A percentile compares a stretch with the other conserved stretches of the same genome.
These are phyloP conservation scores for Stictocephala bisonia DNA, from an alignment of 2,888 invertebrate species.

Conservation along the genomic window DNA sequence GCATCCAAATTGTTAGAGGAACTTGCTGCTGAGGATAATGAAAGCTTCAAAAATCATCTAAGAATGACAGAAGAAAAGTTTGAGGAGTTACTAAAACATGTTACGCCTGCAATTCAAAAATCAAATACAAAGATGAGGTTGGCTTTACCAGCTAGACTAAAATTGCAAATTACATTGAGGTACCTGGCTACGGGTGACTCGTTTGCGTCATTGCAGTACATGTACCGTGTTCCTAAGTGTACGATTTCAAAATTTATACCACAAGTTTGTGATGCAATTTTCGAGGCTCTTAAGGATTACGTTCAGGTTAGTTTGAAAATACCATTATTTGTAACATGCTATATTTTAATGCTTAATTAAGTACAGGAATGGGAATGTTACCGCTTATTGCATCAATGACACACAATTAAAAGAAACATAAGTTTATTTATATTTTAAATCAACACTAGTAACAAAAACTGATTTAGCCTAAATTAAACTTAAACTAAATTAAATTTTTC, in stretches of 20 bases:
- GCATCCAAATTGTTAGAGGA: too few relatives aligned
- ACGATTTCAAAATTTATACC: slow-evolving; percentile 21
- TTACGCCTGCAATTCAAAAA: too few relatives aligned
- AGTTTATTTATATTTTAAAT: slow-evolving; percentile 18
- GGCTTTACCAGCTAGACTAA: too few relatives aligned
- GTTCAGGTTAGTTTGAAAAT: slow-evolving; percentile 30
- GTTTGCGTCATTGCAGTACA: slow-evolving; percentile 10
- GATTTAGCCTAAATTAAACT: not conserved
- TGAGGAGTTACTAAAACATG: too few relatives aligned
- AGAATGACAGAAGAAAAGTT: too few relatives aligned
- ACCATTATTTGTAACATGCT: slow-evolving; percentile 17
- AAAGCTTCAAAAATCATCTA: too few relatives aligned
- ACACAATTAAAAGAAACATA: slow-evolving; percentile 13
- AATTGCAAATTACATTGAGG: too few relatives aligned
- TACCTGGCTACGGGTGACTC: slow-evolving; percentile 21
- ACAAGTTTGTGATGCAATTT: slow-evolving; percentile 24
- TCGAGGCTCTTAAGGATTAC: slow-evolving; percentile 10
- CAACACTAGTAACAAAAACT: slow-evolving; percentile 28
- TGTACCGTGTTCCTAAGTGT: slow-evolving; percentile 1
- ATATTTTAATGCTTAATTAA: slow-evolving; percentile 21
- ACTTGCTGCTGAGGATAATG: too few relatives aligned
- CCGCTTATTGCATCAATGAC: slow-evolving; percentile 10
- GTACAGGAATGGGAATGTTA: not conserved
- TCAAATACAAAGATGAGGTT: too few relatives aligned
- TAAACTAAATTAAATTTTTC: slow-evolving; percentile 3